Conservation (phyloP, 1,140 invertebrate genomes). For the Pseudomyrmex pallidus region DNA sequence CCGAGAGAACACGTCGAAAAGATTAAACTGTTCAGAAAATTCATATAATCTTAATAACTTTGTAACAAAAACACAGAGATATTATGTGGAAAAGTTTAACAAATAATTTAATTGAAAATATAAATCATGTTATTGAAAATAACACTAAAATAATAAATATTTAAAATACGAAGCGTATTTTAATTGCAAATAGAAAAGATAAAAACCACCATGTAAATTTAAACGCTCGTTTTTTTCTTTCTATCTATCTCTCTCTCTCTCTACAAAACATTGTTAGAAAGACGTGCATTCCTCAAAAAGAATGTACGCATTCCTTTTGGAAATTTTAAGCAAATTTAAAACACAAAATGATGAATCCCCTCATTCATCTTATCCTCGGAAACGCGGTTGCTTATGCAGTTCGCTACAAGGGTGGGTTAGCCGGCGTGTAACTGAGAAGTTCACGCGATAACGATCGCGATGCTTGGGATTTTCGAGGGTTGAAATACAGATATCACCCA, state of each 20-base stretch:
- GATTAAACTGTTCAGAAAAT: background rate
- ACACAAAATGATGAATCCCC: slow-evolving; percentile 25
- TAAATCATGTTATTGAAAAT: background rate
- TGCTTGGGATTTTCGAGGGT: slow-evolving; percentile 66
- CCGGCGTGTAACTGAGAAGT: slow-evolving; percentile 75
- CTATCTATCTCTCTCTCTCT: too few species aligned
- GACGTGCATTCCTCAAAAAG: background rate
- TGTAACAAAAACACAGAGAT: background rate
- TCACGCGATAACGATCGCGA: slow-evolving; percentile 73
- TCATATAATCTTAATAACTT: background rate
- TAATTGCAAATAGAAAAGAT: slow-evolving; percentile 12
- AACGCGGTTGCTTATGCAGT: slow-evolving; percentile 7
- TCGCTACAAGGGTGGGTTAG: slow-evolving; percentile 65
- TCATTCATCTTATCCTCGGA: slow-evolving; percentile 34
- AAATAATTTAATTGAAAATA: background rate
- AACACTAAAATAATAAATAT: too few species aligned
- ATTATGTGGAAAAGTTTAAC: background rate
- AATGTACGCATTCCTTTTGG: background rate
- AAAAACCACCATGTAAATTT: background rate
- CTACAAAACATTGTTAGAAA: background rate
- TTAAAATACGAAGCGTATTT: background rate
- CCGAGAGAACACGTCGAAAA: background rate
- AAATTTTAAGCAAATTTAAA: slow-evolving; percentile 38
- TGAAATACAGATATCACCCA: slow-evolving; percentile 79
- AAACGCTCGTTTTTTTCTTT: background rate